phyloP scores from a whole-genome alignment of 2,888 invertebrate genomes.

The Anthophora plumipes region DNA sequence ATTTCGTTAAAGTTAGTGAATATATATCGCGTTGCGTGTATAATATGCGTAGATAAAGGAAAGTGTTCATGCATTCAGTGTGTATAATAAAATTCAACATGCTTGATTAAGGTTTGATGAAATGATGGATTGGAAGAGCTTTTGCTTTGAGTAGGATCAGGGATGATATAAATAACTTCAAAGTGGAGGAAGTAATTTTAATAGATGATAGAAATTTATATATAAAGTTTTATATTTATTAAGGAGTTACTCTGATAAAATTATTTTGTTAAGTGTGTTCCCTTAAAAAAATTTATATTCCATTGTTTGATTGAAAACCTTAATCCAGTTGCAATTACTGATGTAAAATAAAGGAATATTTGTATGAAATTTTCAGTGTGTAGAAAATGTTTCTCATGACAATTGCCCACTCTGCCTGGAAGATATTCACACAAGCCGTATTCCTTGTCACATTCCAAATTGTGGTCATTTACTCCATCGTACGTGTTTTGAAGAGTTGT shows the following conservation, averaged over 20 bases:
- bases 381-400: constrained; percentile 94
- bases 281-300: neutral
- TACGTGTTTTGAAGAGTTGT: constrained; percentile 92
- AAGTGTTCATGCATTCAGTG: neutral
- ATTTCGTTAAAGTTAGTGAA: constrained; percentile 8
- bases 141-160: neutral
- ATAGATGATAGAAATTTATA: neutral
- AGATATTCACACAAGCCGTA: constrained; percentile 95
- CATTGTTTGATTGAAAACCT: neutral
- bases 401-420: constrained; percentile 96
- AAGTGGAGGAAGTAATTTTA: constrained; percentile 5
- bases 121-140: neutral
- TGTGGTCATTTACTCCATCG: constrained; percentile 95
- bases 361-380: constrained; percentile 87
- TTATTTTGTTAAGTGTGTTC: neutral
- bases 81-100: neutral
- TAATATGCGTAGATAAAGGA: neutral
- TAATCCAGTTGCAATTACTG: neutral
- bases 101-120: neutral
- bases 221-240: neutral
- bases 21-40: neutral
- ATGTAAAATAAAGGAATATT: neutral
- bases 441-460: constrained; percentile 94
- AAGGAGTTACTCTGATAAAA: neutral
- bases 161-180: neutral